These are phyloP conservation scores for Indicator maculatus DNA, from an alignment of 2,113 vertebrate genomes.

Conservation along the genomic window DNA sequence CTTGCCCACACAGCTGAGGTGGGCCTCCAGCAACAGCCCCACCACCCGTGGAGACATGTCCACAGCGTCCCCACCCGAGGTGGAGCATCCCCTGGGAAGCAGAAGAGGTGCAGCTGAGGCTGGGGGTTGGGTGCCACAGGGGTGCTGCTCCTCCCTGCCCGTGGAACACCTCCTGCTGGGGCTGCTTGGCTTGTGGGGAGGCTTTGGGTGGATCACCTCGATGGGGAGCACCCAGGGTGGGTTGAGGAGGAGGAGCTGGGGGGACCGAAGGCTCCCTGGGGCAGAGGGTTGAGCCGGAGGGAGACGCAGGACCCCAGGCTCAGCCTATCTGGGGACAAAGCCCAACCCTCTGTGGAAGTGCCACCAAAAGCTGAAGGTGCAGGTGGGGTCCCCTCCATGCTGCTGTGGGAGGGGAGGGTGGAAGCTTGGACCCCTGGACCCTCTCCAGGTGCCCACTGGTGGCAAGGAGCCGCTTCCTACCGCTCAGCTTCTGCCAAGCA, in stretches of 20 bases:
- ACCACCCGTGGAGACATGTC: background rate
- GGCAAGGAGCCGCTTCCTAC: background rate
- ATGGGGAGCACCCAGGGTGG: no score
- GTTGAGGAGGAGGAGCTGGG: no score
- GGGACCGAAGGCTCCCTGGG: accelerated
- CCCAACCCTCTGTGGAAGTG: accelerated
- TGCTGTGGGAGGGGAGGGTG: background rate
- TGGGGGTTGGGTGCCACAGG: background rate
- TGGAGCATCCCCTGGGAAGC: background rate
- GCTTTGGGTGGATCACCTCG: background rate
- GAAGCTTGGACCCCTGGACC: background rate
- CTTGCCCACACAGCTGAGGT: background rate
- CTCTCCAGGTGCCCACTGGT: background rate
- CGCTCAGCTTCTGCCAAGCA: conserved; percentile 24
- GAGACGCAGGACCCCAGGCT: background rate
- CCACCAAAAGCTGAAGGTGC: background rate
- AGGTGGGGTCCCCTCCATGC: background rate
- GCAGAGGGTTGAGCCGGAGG: background rate
- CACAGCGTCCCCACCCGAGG: background rate
- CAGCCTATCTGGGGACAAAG: accelerated
- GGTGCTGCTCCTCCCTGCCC: background rate
- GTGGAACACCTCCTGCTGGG: background rate
- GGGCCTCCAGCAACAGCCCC: background rate
- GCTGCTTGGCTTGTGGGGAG: background rate
- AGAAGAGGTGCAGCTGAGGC: background rate